These are phyloP conservation scores for Neocrepidodera transversa DNA, from an alignment of 2,888 invertebrate species.

Conservation along the genomic window DNA sequence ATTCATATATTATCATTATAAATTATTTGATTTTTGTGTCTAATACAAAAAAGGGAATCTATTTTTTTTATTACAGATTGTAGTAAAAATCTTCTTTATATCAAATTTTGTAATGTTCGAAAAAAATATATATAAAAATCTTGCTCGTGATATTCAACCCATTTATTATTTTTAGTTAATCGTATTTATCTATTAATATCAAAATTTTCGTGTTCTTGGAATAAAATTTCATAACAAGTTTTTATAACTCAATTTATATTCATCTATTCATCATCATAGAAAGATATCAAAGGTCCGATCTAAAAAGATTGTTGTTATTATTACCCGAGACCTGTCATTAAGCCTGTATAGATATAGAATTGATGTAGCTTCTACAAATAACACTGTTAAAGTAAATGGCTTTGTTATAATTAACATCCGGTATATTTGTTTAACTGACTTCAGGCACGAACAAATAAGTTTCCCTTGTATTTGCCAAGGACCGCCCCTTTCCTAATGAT, in stretches of 20 bases:
- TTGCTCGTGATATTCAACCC: too few species aligned
- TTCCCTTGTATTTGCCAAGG: neutral
- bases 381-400: slow-evolving; percentile 14
- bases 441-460: slow-evolving; percentile 10
- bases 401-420: slow-evolving; percentile 23
- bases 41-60: too few species aligned
- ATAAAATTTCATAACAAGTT: neutral
- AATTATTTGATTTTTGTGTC: too few species aligned
- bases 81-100: too few species aligned
- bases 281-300: neutral
- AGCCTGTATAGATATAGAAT: neutral
- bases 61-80: too few species aligned
- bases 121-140: too few species aligned
- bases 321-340: slow-evolving; percentile 15
- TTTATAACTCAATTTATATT: slow-evolving; percentile 7
- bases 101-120: too few species aligned
- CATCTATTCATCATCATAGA: slow-evolving; percentile 3
- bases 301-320: slow-evolving; percentile 10
- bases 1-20: too few species aligned
- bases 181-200: too few species aligned
- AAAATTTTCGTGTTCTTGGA: neutral
- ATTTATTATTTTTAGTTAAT: too few species aligned
- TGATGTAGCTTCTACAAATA: slow-evolving; percentile 10
- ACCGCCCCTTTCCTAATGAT: slow-evolving; percentile 8
- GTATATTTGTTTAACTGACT: slow-evolving; percentile 14